A percentile compares a stretch with the other conserved stretches of the same genome.
Evolutionary conservation across 2,888 invertebrate genomes (phyloP).

Genomic region (Ormyrus thymus): DNA sequence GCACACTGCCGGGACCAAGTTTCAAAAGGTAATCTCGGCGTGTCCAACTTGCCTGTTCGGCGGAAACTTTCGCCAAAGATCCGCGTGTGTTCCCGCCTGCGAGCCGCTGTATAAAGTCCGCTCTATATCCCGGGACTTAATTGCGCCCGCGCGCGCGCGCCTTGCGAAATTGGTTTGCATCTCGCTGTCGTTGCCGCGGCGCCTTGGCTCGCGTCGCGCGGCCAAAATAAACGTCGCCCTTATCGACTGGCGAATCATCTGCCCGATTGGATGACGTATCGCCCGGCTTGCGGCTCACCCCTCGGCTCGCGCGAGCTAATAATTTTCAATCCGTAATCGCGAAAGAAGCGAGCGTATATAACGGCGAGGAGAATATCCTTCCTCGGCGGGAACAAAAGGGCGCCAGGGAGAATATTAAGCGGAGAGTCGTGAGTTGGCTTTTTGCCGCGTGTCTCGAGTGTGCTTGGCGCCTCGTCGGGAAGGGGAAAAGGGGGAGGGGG

Average conservation of each 20-base stretch:
- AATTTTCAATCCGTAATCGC: background rate
- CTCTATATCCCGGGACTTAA: no score
- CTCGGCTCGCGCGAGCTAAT: background rate
- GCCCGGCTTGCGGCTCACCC: no score
- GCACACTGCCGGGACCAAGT: background rate
- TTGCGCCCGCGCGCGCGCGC: background rate
- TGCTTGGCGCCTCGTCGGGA: conserved; percentile 10
- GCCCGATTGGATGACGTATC: no score
- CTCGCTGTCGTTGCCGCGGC: background rate
- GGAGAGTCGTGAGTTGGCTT: conserved; percentile 3
- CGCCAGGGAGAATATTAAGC: conserved; percentile 9
- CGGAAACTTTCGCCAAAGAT: conserved; percentile 40
- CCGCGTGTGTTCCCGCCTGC: background rate
- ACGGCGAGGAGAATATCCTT: background rate
- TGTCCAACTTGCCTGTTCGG: conserved; percentile 31
- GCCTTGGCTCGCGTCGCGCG: no score
- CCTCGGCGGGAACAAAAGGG: background rate
- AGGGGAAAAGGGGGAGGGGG: background rate
- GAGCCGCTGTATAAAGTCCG: no score
- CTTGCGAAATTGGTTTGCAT: conserved; percentile 35
- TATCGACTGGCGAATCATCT: background rate
- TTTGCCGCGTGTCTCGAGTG: conserved; percentile 16
- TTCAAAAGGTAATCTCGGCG: conserved; percentile 40
- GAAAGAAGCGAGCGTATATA: background rate
- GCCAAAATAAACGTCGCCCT: no score